phyloP scores from a whole-genome alignment of 1,140 invertebrate genomes.

The Panagrolaimus sp. region DNA sequence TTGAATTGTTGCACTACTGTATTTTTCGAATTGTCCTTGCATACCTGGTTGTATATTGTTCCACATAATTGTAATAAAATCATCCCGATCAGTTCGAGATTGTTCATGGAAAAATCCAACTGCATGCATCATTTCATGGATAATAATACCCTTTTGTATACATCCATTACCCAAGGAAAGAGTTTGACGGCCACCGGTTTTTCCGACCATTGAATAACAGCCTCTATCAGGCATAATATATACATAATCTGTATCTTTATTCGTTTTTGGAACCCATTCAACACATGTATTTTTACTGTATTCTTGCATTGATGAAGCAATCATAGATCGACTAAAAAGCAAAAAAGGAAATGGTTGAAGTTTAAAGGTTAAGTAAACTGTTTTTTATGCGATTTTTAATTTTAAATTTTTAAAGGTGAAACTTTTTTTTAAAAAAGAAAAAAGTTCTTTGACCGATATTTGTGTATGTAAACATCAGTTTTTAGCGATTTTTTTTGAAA shows the following conservation, averaged over 20 bases:
- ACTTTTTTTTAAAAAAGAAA: no score
- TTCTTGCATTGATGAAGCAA: slow-evolving; percentile 55
- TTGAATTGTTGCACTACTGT: slow-evolving; percentile 57
- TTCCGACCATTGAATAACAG: slow-evolving; percentile 55
- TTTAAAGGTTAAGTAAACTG: no score
- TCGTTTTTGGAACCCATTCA: slow-evolving; percentile 53
- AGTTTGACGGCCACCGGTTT: slow-evolving; percentile 61
- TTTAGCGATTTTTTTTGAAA: no score
- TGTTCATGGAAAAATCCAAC: slow-evolving; percentile 61
- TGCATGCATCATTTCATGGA: slow-evolving; percentile 61
- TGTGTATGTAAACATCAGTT: no score
- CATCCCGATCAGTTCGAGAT: slow-evolving; percentile 58
- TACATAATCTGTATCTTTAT: slow-evolving; percentile 49
- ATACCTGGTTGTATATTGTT: slow-evolving; percentile 59
- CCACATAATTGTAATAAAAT: slow-evolving; percentile 58
- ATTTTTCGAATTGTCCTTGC: slow-evolving; percentile 57
- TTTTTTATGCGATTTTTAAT: no score
- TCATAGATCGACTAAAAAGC: slow-evolving; percentile 55
- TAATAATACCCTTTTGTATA: slow-evolving; percentile 60
- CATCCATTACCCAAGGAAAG: slow-evolving; percentile 67
- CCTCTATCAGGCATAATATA: slow-evolving; percentile 56
- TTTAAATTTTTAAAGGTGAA: no score
- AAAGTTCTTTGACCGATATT: no score
- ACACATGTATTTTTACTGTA: slow-evolving; percentile 52
- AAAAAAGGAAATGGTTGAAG: not conserved